A percentile compares a stretch with the other conserved stretches of the same genome.
Conservation (phyloP, 2,113 vertebrate species). For the Trematocara unimaculatum region DNA sequence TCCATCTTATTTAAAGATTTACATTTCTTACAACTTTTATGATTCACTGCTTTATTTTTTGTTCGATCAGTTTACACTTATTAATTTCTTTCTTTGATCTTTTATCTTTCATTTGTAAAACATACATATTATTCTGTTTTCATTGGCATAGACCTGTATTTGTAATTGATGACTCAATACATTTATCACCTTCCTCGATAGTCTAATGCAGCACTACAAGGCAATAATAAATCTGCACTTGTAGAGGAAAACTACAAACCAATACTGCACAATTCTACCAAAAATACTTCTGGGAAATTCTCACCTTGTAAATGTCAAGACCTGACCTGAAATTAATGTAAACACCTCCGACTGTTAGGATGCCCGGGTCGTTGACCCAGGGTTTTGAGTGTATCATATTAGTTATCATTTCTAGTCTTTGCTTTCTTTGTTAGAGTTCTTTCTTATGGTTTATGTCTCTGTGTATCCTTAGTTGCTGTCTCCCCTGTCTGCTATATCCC, state of each 20-base stretch:
- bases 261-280: neutral
- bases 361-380: no score
- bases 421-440: no score
- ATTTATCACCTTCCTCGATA: neutral
- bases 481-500: no score
- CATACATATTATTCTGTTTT: neutral
- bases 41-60: neutral
- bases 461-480: no score
- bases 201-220: neutral
- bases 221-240: neutral
- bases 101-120: neutral
- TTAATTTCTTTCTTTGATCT: neutral
- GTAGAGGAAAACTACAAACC: neutral
- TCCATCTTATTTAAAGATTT: neutral
- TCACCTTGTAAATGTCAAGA: slow-evolving; percentile 32
- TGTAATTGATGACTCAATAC: neutral
- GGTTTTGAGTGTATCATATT: no score
- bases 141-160: neutral
- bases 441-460: no score
- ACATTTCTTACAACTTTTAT: neutral
- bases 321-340: slow-evolving; percentile 17
- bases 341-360: neutral
- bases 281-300: slow-evolving; percentile 12
- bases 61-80: neutral
- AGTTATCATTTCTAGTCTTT: no score